Conservation (phyloP, 2,113 vertebrate genomes). For the Leptodactylus fuscus region DNA sequence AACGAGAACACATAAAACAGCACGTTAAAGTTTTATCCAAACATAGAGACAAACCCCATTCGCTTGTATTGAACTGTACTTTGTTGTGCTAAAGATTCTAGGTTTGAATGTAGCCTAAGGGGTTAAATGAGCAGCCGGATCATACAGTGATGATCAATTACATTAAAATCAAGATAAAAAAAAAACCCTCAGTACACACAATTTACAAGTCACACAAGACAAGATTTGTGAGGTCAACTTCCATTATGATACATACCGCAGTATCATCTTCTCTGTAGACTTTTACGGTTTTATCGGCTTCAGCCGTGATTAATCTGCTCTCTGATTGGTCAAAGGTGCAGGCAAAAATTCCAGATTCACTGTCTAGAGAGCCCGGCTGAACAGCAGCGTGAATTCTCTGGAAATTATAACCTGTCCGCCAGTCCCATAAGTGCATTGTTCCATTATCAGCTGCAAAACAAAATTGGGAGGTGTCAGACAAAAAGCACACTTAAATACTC, state of each 20-base stretch:
- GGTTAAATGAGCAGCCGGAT: too few species aligned
- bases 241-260: slow-evolving; percentile 85
- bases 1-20: too few species aligned
- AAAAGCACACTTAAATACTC: not conserved
- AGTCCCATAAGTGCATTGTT: slow-evolving; percentile 98
- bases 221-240: too few species aligned
- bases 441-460: slow-evolving; percentile 90
- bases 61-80: too few species aligned
- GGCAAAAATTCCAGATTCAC: slow-evolving; percentile 97
- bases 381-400: slow-evolving; percentile 96
- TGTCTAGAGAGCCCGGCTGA: slow-evolving; percentile 96
- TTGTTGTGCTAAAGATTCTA: too few species aligned
- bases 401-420: slow-evolving; percentile 98
- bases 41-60: too few species aligned
- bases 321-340: slow-evolving; percentile 94
- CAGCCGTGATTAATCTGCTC: slow-evolving; percentile 90
- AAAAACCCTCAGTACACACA: too few species aligned
- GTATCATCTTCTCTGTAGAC: slow-evolving; percentile 96
- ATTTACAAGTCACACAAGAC: too few species aligned
- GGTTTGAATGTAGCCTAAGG: too few species aligned
- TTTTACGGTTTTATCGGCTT: slow-evolving; percentile 99
- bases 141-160: too few species aligned
- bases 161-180: too few species aligned
- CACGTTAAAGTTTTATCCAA: too few species aligned
- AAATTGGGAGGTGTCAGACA: slow-evolving; percentile 50